Base-by-base conservation (phyloP, 2,797 vertebrate species). In the Mormyrops boulengeri region DNA sequence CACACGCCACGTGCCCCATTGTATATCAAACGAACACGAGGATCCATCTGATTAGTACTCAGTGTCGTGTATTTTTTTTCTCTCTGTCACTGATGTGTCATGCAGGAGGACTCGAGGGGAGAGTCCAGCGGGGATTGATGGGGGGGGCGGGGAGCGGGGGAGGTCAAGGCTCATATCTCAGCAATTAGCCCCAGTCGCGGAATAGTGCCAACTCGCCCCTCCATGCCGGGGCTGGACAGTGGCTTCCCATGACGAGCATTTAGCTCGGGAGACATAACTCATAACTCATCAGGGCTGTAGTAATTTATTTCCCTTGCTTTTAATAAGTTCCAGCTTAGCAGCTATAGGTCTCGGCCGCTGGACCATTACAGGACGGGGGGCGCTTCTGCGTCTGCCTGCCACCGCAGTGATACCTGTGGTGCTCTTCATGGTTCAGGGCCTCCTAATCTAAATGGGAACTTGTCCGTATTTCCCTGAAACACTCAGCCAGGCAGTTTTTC, bases 391-490 rank as follows among this genome's bases (percentile, higher is more conserved):
- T 95, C 94, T 92, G 94, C 91, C 96, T 96, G 94, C 94, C 95
- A 93, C n/a, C 95, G 95, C 95, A 96, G 95, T 94, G 96, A 96
- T 97, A 98, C 97, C 97, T 98, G 98, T 97, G 97, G 97, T 98
- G 98, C 95, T 98, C 98, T 98, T 98, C 98, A 98, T 97, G 98
- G 96, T 99, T 98, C 97, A 98, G 96, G 96, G 96, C 96, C 95
- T 97, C 96, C 97, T 98, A 98, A 99, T 99, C 98, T 99, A 98
- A 98, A 98, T 95, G 96, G 97, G 96, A 98, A 98, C 97, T 97
- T 96, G 97, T 96, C 97, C 97, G 98, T 99, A 98, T 98, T 99
- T 98, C 97, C 98, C 96, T 96, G 97, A 97, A 97, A 96, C 96
- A 96, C 97, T 97, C 96, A 84, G 86, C 34, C 88, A 5, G 17